Evolutionary conservation across 1,140 invertebrate species (phyloP), one percentile per base, ranked within the genome.

Genomic region (Archegozetes longisetosus): DNA sequence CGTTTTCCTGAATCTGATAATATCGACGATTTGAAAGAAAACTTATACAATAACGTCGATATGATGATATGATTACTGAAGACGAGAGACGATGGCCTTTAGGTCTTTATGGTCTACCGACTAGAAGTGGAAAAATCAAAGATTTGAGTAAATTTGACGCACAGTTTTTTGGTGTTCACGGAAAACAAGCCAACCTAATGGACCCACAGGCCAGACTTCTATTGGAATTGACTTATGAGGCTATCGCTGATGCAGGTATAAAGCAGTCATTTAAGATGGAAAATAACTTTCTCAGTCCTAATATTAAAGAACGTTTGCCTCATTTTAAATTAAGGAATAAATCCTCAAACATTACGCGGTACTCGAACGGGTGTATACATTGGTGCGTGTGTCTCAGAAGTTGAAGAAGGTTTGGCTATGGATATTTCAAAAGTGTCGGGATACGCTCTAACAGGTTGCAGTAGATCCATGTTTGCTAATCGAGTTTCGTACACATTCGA

Each of bases 401-500:
- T 85, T 2, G 84, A 86, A 64, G 86, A 92, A 68, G 82, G 78
- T 64, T 91, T 84, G 82, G 82, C 62, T 12, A 17, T 28, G 40
- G 64, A 68, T 58, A 28, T 60, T 22, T 12, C 9, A n/a, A 49
- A 49, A 13, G 57, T 91, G 1, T 89, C 85, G 69, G 92, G 93
- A 56, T 97, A 97, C 74, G 87, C 83, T 29, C 75, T 97, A 64
- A 92, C 86, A 2, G 93, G 93, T 24, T 93, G 89, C 72, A 84
- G 84, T 55, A 77, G 87, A 47, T 86, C 90, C 26, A 97, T 97
- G 92, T 94, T 97, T 72, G 81, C 91, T 46, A 98, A 98, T 72
- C 81, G 94, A 68, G 80, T 98, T 32, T 96, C 91, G 0, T 98
- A 84, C 74, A 85, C 89, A 12, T 97, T 95, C 74, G 90, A 97